These are phyloP conservation scores for Calycopis cecrops DNA, from an alignment of 1,140 invertebrate species.

Conservation along the genomic window DNA sequence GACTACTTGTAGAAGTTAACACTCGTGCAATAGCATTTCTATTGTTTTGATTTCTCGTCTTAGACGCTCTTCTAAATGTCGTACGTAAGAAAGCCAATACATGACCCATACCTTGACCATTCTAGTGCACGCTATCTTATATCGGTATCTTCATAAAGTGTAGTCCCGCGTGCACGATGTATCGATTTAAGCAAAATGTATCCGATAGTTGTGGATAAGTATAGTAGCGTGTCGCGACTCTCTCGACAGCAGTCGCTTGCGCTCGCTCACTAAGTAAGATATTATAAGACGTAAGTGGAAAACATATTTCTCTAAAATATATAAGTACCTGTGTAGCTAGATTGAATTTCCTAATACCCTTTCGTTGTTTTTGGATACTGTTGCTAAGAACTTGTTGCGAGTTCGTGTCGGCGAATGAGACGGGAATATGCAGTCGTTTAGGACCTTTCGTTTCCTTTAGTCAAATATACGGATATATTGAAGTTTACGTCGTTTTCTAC, in stretches of 20 bases:
- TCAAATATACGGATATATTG: slow-evolving; percentile 17
- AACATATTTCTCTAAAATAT: slow-evolving; percentile 55
- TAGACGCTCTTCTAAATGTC: not conserved
- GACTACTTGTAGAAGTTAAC: too few species aligned
- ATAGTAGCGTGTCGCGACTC: slow-evolving; percentile 23
- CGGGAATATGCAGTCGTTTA: slow-evolving; percentile 19
- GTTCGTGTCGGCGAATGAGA: not conserved
- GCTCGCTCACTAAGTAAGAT: slow-evolving; percentile 49
- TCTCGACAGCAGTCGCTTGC: slow-evolving; percentile 20
- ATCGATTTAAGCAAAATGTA: slow-evolving; percentile 63
- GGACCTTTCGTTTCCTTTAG: slow-evolving; percentile 20
- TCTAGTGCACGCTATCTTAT: slow-evolving; percentile 14
- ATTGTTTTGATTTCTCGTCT: too few species aligned
- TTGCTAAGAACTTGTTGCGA: slow-evolving; percentile 30
- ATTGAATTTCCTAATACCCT: slow-evolving; percentile 57
- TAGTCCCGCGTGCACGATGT: slow-evolving; percentile 11
- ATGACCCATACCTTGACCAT: not conserved
- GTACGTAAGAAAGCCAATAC: slow-evolving; percentile 16
- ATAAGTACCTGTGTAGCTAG: slow-evolving; percentile 72
- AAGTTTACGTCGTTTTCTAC: slow-evolving; percentile 21
- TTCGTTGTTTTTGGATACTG: slow-evolving; percentile 51
- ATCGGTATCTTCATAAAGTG: not conserved
- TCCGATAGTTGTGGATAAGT: slow-evolving; percentile 49
- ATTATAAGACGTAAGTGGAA: slow-evolving; percentile 62
- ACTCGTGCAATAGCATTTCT: too few species aligned